A percentile compares a stretch with the other conserved stretches of the same genome.
These are phyloP conservation scores for Scaptomyza montana DNA, from an alignment of 1,140 invertebrate genomes.

Conservation along the genomic window DNA sequence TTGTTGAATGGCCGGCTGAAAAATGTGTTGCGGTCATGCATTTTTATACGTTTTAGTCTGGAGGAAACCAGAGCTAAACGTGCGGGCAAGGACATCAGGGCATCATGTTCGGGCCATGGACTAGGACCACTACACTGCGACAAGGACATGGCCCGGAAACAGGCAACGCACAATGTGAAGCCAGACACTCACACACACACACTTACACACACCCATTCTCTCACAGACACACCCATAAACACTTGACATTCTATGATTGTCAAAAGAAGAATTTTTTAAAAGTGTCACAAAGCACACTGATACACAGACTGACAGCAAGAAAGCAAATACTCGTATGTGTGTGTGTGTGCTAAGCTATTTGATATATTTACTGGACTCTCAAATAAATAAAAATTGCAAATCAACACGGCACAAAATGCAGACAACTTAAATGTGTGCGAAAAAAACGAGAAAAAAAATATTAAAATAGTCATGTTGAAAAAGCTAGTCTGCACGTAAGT, in stretches of 20 bases:
- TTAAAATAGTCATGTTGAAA: background rate
- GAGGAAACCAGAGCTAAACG: slow-evolving; percentile 15
- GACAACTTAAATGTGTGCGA: background rate
- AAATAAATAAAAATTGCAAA: slow-evolving; percentile 18
- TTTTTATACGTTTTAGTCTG: slow-evolving; percentile 65
- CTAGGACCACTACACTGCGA: background rate
- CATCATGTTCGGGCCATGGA: slow-evolving; percentile 22
- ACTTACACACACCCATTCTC: too few species aligned
- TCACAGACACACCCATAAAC: slow-evolving; percentile 20
- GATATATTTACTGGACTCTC: slow-evolving; percentile 32
- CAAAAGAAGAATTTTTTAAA: slow-evolving; percentile 29
- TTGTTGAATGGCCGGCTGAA: slow-evolving; percentile 51
- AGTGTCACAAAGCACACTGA: slow-evolving; percentile 4
- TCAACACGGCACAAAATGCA: slow-evolving; percentile 19
- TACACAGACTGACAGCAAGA: too few species aligned
- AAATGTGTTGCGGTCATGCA: slow-evolving; percentile 79
- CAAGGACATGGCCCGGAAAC: slow-evolving; percentile 24
- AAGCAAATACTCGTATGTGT: background rate
- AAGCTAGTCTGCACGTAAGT: too few species aligned
- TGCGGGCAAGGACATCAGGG: slow-evolving; percentile 34
- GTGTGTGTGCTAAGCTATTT: slow-evolving; percentile 29
- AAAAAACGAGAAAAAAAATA: too few species aligned
- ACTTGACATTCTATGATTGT: slow-evolving; percentile 40
- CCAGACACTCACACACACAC: slow-evolving; percentile 5
- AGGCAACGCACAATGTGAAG: slow-evolving; percentile 4